Evolutionary conservation across 2,113 vertebrate genomes (phyloP), one percentile per base, ranked within the genome.

Genomic region (Regulus satrapa): DNA sequence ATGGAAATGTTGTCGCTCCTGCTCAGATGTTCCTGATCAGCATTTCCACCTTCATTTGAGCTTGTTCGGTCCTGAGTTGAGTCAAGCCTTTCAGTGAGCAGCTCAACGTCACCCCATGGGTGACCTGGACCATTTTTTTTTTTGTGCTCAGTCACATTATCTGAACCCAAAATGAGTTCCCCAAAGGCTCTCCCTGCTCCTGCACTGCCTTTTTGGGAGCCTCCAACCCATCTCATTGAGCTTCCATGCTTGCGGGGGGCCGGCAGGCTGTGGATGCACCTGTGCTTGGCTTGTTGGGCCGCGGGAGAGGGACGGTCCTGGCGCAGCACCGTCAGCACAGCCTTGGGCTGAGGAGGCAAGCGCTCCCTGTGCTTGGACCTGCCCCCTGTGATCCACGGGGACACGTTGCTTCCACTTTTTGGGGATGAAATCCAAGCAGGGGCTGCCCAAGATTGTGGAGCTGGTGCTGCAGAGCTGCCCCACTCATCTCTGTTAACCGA

Each of bases 261-360:
- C 4, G 1, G 72, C 7, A 5, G 89, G 88, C 92, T 86, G 83
- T 43, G 1, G 73, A 48, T 68, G 43, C 69, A 43, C 55, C 49
- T 94, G 92, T 36, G 40, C 89, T 73, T 83, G 79, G 69, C 85
- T 85, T 94, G n/a, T 36, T 85, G 88, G 94, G 84, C 94, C 89
- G 92, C 6, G 2, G 46, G 55, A 89, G 59, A 48, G 71, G 77
- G 95, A n/a, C 14, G 1, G n/a, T 82, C 73, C 62, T 4, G 0
- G 38, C 16, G 0, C 36, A 71, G 31, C 12, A 6, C 4, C 5
- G 3, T 45, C 7, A 0, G 51, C 86, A 64, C 68, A 71, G 83
- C 46, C 96, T 68, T 74, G 36, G 72, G 29, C 71, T 64, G 51
- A 55, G 88, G 88, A 63, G 76, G 52, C 14, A 24, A 82, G 89